Evolutionary conservation across 1,140 invertebrate species (phyloP).

Genomic region (Lycorma delicatula): DNA sequence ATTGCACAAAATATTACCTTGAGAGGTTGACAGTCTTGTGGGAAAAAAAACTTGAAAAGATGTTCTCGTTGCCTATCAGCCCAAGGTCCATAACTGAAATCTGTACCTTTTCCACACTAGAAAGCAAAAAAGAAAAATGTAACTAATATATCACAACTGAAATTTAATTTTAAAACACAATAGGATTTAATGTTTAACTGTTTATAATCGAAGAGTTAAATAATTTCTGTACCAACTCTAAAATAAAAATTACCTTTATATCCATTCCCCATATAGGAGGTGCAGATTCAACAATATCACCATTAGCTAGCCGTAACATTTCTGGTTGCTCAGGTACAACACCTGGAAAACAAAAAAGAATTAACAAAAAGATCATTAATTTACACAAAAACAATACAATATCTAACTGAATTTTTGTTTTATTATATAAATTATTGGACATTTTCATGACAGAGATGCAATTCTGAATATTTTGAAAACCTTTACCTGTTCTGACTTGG

Average conservation of each 20-base stretch:
- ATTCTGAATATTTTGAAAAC: neutral
- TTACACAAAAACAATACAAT: too few species aligned
- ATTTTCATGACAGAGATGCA: neutral
- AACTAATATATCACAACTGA: too few species aligned
- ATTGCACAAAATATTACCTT: slow-evolving; percentile 31
- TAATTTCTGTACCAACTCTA: too few species aligned
- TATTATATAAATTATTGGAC: neutral
- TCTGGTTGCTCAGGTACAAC: slow-evolving; percentile 83
- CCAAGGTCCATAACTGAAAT: slow-evolving; percentile 98
- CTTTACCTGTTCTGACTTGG: too few species aligned
- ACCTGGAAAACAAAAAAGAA: slow-evolving; percentile 39
- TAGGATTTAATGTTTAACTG: too few species aligned
- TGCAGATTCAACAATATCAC: slow-evolving; percentile 83
- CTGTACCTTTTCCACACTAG: slow-evolving; percentile 87
- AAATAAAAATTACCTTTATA: slow-evolving; percentile 52
- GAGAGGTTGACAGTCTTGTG: slow-evolving; percentile 53
- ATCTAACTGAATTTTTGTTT: too few species aligned
- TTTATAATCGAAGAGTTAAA: too few species aligned
- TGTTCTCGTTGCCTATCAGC: slow-evolving; percentile 92
- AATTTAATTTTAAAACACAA: too few species aligned
- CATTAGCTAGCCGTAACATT: slow-evolving; percentile 82
- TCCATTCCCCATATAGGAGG: slow-evolving; percentile 92
- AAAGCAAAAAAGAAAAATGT: slow-evolving; percentile 17
- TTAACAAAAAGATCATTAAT: neutral
- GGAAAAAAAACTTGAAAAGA: slow-evolving; percentile 94